Base-by-base conservation (phyloP, 2,113 vertebrate genomes). In the Prinia subflava region DNA sequence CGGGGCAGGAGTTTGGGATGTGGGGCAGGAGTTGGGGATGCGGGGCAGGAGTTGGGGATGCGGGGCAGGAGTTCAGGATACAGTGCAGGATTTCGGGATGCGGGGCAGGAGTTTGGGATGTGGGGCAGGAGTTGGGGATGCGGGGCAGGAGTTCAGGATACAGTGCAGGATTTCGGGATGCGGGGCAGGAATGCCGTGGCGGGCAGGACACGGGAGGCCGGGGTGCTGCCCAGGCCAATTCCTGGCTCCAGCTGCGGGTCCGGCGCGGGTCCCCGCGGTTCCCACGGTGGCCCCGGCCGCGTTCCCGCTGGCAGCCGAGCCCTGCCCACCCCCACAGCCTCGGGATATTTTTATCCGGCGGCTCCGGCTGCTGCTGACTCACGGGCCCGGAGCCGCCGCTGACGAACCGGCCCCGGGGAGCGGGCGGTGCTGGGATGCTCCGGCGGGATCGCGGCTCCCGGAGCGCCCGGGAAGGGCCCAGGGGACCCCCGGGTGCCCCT, bases 351-450 rank as follows among this genome's bases (percentile, higher is more conserved):
- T 87, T 87, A 87, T 78, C 84, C 46, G 37, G 44, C 83, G 71
- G 83, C 83, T 76, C 83, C 73, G 83, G 83, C 83, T 77, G 53
- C 80, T 87, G 84, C 84, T 87, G 84, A 87, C 74, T 87, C 84
- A 87, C 84, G 55, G 71, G 63, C 83, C 63, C 73, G 53, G 83
- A 68, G 63, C 83, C 37, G 73, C 25, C 37, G 62, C 62, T 59
- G 83, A 24, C 44, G 52, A 59, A 8, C 37, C 20, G 62, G 62
- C 44, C 53, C 73, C 27, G 21, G 15, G 7, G 33, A 44, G 63
- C 44, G 7, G 62, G 52, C 35, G 44, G 52, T 6, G 21, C 53
- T 2, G 44, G 83, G 73, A 6, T 7, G 63, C 7, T 86, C 71
- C 17, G 6, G 14, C 4, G 15, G 63, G 21, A 52, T 9, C 27